phyloP scores from a whole-genome alignment of 2,888 invertebrate genomes.

The Abrostola triplasia region DNA sequence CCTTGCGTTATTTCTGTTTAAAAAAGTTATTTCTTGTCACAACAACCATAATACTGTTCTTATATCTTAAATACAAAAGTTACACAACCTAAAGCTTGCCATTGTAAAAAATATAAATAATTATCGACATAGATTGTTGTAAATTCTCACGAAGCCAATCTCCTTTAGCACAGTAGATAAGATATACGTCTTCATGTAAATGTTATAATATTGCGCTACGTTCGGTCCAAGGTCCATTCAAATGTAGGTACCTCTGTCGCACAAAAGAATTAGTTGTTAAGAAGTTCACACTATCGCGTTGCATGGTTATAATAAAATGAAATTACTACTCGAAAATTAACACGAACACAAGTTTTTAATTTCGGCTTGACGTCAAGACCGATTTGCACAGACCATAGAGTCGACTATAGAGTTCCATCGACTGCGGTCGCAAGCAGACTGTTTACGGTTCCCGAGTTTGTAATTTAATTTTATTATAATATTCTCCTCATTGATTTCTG shows the following conservation, averaged over 20 bases:
- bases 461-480: too few species aligned
- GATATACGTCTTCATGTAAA: conserved; percentile 35
- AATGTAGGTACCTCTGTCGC: conserved; percentile 5
- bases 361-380: too few species aligned
- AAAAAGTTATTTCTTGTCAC: conserved; percentile 38
- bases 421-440: too few species aligned
- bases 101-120: conserved; percentile 26
- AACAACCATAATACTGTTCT: conserved; percentile 57
- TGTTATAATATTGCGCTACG: conserved; percentile 22
- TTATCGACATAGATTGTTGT: conserved; percentile 43
- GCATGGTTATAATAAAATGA: too few species aligned
- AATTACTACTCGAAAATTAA: too few species aligned
- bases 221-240: conserved; percentile 34
- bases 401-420: too few species aligned
- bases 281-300: too few species aligned
- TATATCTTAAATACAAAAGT: conserved; percentile 44
- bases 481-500: too few species aligned
- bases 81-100: conserved; percentile 41
- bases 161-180: conserved; percentile 40
- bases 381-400: too few species aligned
- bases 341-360: too few species aligned
- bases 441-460: too few species aligned
- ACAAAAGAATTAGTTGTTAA: too few species aligned
- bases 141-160: conserved; percentile 58
- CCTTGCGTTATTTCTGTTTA: background rate